Base-by-base conservation (phyloP, 1,140 invertebrate species). In the Pogonomyrmex californicus region DNA sequence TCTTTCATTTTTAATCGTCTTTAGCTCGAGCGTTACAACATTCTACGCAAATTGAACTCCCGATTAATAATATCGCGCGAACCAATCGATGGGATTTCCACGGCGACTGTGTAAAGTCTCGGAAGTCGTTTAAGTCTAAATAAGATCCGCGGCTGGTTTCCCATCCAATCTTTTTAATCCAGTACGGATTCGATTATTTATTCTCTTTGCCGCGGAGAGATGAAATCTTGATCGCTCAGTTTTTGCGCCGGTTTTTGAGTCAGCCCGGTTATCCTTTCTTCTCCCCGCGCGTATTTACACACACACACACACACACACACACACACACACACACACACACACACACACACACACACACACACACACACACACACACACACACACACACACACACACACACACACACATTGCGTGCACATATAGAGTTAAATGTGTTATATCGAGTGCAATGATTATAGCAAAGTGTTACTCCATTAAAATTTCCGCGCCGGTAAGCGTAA, bases 391-490 rank as follows among this genome's bases (percentile, higher is more conserved):
- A 62, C 12, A 33, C 33, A 62, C 33, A 5, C 23, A 2, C 36
- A 2, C 17, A 60, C 10, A 9, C 7, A 5, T 49, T 2, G n/a
- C 7, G 56, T 58, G 5, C 10, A 17, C 49, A n/a, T 58, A 71
- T 73, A 75, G 44, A 73, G 79, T 73, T 83, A 49, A 73, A 54
- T 36, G 79, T 44, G 9, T 49, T 83, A 73, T 33, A 83, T 83
- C 33, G 79, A 73, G 41, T 83, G 56, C 54, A 60, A 75, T 83
- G 56, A 83, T 83, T 75, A 83, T n/a, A 38, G 68, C 51, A 33
- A 73, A 83, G 68, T 83, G 54, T 83, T 62, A 83, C 68, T 73
- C 54, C 54, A 75, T 83, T 83, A 75, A 83, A 83, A 75, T 83
- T 83, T 83, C 79, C 79, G 12, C 68, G 54, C 56, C 33, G 68